These are phyloP conservation scores for Muntiacus reevesi DNA, from an alignment of 2,113 vertebrate species.

Conservation along the genomic window DNA sequence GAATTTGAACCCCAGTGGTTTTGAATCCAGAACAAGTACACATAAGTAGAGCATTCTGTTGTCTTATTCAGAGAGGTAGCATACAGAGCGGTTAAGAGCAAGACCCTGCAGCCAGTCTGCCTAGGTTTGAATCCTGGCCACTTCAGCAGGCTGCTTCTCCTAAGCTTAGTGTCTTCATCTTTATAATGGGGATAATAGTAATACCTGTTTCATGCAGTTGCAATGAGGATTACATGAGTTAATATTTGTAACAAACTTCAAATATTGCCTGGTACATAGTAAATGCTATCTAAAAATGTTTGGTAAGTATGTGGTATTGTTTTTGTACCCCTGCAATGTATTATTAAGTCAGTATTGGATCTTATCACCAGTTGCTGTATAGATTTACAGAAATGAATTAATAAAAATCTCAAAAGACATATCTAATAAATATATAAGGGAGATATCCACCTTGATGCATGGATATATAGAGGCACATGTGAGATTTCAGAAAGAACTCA, in stretches of 20 bases:
- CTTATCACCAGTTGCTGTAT: background rate
- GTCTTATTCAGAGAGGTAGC: background rate
- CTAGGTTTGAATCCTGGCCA: background rate
- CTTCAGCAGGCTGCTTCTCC: background rate
- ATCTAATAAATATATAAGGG: background rate
- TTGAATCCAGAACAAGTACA: constrained; percentile 11
- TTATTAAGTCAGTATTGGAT: background rate
- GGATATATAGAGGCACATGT: background rate
- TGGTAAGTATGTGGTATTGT: background rate
- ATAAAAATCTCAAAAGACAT: background rate
- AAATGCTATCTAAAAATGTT: background rate
- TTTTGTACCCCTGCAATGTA: background rate
- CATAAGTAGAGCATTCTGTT: background rate
- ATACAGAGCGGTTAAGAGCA: background rate
- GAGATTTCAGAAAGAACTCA: constrained; percentile 16
- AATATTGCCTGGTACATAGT: background rate
- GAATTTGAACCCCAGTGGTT: background rate
- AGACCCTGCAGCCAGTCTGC: background rate
- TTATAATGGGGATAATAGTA: background rate
- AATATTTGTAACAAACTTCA: background rate
- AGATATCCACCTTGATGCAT: background rate
- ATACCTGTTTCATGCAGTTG: background rate
- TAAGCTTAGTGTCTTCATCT: background rate
- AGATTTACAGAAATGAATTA: constrained; percentile 14
- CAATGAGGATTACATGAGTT: background rate